These are phyloP conservation scores for Eucidaris tribuloides DNA, from an alignment of 35 echinoderm and acorn worm genomes.

Conservation along the genomic window DNA sequence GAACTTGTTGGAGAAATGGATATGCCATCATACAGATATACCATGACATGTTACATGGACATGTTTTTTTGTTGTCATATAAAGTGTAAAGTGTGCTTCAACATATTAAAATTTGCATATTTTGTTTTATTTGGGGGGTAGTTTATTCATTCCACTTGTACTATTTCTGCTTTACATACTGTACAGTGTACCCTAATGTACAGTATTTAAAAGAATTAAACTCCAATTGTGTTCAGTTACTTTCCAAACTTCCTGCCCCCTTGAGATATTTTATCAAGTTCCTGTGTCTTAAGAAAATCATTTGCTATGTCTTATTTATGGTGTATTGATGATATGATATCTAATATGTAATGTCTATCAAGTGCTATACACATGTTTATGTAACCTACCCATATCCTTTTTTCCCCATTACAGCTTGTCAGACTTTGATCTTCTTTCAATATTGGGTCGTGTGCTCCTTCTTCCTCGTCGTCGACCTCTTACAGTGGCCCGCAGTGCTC, in stretches of 20 bases:
- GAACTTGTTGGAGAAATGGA: too few relatives aligned
- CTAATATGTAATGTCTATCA: not conserved
- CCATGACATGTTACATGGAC: too few relatives aligned
- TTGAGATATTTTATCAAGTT: not conserved
- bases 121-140: too few relatives aligned
- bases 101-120: too few relatives aligned
- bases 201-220: too few relatives aligned
- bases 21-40: too few relatives aligned
- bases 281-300: not conserved
- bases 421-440: constrained; percentile 7
- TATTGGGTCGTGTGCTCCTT: constrained; percentile 69
- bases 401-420: constrained; percentile 51
- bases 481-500: constrained; percentile 62
- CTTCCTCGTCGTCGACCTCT: constrained; percentile 75
- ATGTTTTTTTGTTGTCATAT: too few relatives aligned
- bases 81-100: too few relatives aligned
- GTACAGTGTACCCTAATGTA: too few relatives aligned
- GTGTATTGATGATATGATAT: not conserved
- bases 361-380: not conserved
- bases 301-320: not conserved
- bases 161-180: too few relatives aligned
- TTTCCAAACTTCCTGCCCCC: not conserved
- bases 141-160: too few relatives aligned
- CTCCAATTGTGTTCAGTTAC: not conserved
- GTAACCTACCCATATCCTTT: too few relatives aligned